phyloP scores from a whole-genome alignment of 2,797 vertebrate species.

The Bradypodion pumilum region DNA sequence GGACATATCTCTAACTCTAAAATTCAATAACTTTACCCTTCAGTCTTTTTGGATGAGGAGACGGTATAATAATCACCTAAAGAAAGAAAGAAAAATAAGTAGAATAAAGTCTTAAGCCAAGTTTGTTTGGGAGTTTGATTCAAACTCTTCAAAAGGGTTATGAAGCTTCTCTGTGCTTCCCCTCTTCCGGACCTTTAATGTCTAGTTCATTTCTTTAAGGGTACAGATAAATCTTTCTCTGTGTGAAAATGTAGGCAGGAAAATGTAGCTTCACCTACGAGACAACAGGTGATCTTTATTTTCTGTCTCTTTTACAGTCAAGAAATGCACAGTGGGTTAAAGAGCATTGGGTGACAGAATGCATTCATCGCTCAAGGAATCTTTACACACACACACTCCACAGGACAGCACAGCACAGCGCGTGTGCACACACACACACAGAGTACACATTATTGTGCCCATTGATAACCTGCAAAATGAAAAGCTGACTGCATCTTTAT shows the following conservation, averaged over 20 bases:
- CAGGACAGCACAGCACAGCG: no score
- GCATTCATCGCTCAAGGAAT: constrained; percentile 19
- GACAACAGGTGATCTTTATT: constrained; percentile 2
- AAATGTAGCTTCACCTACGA: background rate
- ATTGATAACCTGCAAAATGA: constrained; percentile 49
- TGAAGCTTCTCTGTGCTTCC: background rate
- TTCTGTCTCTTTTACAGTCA: background rate
- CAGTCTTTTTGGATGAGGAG: background rate
- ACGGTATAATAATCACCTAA: background rate
- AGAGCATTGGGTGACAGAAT: constrained; percentile 22
- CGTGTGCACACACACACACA: no score
- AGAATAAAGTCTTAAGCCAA: background rate
- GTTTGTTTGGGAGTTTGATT: background rate
- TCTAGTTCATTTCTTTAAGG: background rate
- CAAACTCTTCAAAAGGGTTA: background rate
- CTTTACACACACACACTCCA: background rate
- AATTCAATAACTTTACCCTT: background rate
- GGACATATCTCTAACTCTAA: no score
- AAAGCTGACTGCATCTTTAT: constrained; percentile 19
- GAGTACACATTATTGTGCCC: constrained; percentile 9
- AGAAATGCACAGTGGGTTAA: background rate
- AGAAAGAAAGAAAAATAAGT: background rate
- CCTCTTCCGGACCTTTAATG: background rate
- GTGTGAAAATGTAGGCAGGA: background rate
- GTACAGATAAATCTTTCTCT: background rate